Evolutionary conservation across 2,797 vertebrate genomes (phyloP), one percentile per base, ranked within the genome.

Genomic region (Pipistrellus pipistrellus): DNA sequence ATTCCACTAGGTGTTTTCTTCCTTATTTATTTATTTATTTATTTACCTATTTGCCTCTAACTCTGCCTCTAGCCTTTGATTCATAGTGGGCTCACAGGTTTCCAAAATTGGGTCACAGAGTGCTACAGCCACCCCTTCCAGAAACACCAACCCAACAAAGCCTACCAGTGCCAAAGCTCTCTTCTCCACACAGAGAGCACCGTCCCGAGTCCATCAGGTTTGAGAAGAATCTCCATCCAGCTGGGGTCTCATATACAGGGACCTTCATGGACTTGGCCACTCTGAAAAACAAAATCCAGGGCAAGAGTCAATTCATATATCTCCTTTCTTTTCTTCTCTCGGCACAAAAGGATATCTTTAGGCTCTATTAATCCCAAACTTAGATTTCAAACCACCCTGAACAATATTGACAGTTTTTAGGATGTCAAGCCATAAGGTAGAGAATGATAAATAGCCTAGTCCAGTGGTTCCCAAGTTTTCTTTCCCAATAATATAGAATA

Each of bases 191-290:
- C 91, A 99, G 99, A 0, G 99, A 99, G 97, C 99, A 99, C 95
- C 99, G 99, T 25, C 99, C 99, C 4, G 99, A 99, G 97, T 99
- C 99, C 99, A 99, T 99, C 94, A 99, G 98, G 98, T 99, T 99
- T 85, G 99, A 99, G 97, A 99, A 99, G 98, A 99, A 99, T 95
- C 99, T 99, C 99, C 99, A 99, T 96, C 99, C 99, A 77, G 99
- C 98, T 75, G 99, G 99, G 82, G 99, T 99, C 98, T 99, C 99
- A 93, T 99, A 99, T 59, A 99, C 98, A 20, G 99, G 99, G 80
- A 99, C 98, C 96, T 99, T 99, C 99, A 99, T 98, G 91, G 98
- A 98, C 98, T 99, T 99, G 95, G 99, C 99, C 95, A 99, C 99
- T 98, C 99, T 99, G 96, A 85, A 98, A 98, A 97, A 97, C 1